Evolutionary conservation across 2,888 invertebrate species (phyloP).

Genomic region (Cheilosia variabilis): DNA sequence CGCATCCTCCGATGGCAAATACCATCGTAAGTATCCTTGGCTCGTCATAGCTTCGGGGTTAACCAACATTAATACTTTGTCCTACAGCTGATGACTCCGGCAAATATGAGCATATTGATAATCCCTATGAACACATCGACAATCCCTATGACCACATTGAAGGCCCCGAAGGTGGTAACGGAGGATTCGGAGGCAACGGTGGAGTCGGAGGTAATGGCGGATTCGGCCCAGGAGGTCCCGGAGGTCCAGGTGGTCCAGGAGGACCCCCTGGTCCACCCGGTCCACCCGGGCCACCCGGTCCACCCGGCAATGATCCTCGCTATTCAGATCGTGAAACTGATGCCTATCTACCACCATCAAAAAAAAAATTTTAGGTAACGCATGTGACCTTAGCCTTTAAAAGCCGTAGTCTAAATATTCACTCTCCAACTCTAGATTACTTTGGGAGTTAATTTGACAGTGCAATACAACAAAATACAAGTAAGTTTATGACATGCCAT

Average conservation of each 20-base stretch:
- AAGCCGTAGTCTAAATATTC: too few species aligned
- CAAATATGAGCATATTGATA: slow-evolving; percentile 82
- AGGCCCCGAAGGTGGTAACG: slow-evolving; percentile 82
- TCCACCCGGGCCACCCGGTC: too few species aligned
- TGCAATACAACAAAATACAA: too few species aligned
- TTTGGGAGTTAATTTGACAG: too few species aligned
- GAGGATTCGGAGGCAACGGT: slow-evolving; percentile 76
- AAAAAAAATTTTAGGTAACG: too few species aligned
- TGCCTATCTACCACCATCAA: too few species aligned
- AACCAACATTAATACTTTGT: slow-evolving; percentile 28
- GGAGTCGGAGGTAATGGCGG: slow-evolving; percentile 78
- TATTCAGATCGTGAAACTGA: too few species aligned
- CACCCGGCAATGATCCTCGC: too few species aligned
- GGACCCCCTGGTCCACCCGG: slow-evolving; percentile 55
- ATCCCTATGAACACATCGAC: slow-evolving; percentile 83
- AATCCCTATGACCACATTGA: slow-evolving; percentile 80
- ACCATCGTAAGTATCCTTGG: slow-evolving; percentile 57
- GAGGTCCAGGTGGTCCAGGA: slow-evolving; percentile 79
- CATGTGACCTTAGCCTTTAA: too few species aligned
- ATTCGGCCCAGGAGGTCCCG: slow-evolving; percentile 78
- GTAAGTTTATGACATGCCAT: too few species aligned
- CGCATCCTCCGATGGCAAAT: slow-evolving; percentile 45
- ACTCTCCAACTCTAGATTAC: too few species aligned
- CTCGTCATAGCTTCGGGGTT: neutral
- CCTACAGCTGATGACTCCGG: slow-evolving; percentile 80